Base-by-base conservation (phyloP, 2,888 invertebrate species). In the Plagiodera versicolora region DNA sequence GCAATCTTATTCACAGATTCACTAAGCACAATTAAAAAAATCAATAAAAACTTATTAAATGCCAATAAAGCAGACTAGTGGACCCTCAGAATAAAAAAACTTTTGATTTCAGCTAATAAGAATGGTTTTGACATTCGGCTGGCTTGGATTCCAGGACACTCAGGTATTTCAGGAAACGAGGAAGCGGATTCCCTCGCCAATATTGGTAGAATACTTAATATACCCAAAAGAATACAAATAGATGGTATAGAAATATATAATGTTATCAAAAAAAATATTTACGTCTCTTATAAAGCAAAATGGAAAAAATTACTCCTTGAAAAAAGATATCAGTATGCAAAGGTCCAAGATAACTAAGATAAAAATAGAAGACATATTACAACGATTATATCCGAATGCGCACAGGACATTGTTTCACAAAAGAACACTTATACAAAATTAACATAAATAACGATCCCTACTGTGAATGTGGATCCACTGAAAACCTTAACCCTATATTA, bases 311-410 rank as follows among this genome's bases (percentile, higher is more conserved):
- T 30, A 2, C 28, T 50, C 2, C 6, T 30, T 9, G 1, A 4
- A 11, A 32, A 16, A 50, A 30, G 49, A 49, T 17, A 50, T 17
- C 14, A 14, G 14, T 48, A 48, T 48, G 46, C 17, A 3, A 46
- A 46, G 4, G 19, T 46, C 11, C 46, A 46, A 9, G 1, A 3
- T 8, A 10, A 46, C 1, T 5, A 19, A 20, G 17, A 9, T 24
- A 32, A 39, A 30, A 16, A 17, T 14, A 28, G 58, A n/a, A 58
- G 58, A 58, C 58, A 58, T 11, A 54, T 58, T 32, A 47, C 58
- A 2, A 53, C 24, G 3, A 48, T 48, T 11, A n/a, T n/a, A 59
- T 59, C 1, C 32, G 54, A n/a, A 59, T 59, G 35, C 32, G 47
- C 54, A 50, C 58, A 11, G 50, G 50, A 47, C 59, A 58, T 16